phyloP scores from a whole-genome alignment of 2,797 vertebrate genomes.

The Vireo griseus region DNA sequence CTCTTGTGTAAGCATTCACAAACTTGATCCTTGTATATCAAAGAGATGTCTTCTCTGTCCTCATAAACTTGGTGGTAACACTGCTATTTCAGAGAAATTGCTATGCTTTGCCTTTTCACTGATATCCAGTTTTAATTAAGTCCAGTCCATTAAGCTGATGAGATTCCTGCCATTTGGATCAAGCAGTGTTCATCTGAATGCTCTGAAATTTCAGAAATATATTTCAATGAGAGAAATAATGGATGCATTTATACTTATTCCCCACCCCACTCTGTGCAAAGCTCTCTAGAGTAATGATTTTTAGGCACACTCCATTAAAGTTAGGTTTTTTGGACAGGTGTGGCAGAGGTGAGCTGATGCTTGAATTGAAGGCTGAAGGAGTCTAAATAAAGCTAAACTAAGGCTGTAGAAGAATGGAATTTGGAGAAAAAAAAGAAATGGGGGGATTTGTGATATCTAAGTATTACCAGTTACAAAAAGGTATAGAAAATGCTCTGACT shows the following conservation, averaged over 20 bases:
- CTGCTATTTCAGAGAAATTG: neutral
- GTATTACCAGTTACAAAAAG: neutral
- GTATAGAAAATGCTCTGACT: neutral
- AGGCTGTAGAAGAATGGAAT: neutral
- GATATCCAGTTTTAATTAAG: neutral
- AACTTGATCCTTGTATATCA: neutral
- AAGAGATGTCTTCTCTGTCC: neutral
- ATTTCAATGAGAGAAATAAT: neutral
- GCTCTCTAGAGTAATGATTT: neutral
- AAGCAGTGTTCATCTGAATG: neutral
- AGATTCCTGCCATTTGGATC: neutral
- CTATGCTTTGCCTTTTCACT: neutral
- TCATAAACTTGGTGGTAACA: neutral
- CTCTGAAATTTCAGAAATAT: neutral
- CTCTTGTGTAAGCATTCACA: neutral
- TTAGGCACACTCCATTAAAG: neutral
- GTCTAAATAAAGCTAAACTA: neutral
- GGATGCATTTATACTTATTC: neutral
- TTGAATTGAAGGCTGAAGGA: neutral
- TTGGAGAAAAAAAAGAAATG: neutral
- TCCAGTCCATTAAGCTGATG: neutral
- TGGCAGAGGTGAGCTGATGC: neutral
- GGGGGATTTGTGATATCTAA: neutral
- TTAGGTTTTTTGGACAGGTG: accelerated
- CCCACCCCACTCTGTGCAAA: neutral